Evolutionary conservation across 2,797 vertebrate species (phyloP).

Genomic region (Darevskia nairensis): DNA sequence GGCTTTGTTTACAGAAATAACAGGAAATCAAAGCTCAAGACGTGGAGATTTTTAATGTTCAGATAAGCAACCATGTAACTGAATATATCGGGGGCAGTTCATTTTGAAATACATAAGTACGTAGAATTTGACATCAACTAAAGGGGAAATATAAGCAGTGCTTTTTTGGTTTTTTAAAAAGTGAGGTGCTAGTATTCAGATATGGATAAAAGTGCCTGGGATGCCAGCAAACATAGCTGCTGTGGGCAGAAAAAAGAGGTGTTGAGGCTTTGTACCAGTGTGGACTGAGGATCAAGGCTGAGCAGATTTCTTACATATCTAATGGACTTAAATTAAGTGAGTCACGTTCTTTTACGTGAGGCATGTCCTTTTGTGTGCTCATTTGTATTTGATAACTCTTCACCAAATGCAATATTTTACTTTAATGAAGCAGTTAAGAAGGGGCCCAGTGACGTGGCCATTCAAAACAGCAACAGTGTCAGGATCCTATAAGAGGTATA

Average conservation of each 20-base stretch:
- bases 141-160: not conserved
- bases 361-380: too few species aligned
- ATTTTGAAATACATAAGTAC: not conserved
- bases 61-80: not conserved
- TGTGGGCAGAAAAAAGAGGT: too few species aligned
- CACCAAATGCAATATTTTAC: too few species aligned
- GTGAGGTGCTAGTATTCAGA: too few species aligned
- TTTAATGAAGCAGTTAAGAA: too few species aligned
- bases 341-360: too few species aligned
- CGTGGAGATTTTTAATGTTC: not conserved
- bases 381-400: too few species aligned
- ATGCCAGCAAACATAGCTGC: too few species aligned
- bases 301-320: not conserved
- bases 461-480: not conserved
- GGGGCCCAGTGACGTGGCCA: not conserved
- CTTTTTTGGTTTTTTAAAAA: too few species aligned
- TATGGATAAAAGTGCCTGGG: too few species aligned
- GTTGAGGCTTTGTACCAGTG: not conserved
- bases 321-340: not conserved
- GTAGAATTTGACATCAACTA: not conserved
- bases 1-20: not conserved
- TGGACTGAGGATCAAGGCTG: not conserved
- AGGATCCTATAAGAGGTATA: too few species aligned
- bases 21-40: not conserved
- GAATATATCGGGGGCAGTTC: not conserved